Base-by-base conservation (phyloP, 2,888 invertebrate species). In the Drosophila pseudotakahashii region DNA sequence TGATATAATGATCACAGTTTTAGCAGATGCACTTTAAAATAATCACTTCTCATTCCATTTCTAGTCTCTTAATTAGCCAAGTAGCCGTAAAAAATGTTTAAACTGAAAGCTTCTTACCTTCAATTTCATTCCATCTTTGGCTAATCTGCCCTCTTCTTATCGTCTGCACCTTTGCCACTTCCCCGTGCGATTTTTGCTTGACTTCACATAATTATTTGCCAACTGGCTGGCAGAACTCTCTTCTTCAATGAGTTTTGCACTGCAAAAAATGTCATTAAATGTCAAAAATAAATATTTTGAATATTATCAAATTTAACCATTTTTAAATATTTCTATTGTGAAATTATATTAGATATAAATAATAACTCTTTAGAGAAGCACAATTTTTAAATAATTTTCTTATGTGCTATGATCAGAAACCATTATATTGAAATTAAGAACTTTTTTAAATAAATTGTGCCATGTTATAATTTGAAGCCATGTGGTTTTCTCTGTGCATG, bases 181-280 rank as follows among this genome's bases (percentile, higher is more conserved):
- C 36, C 36, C 48, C 52, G 42, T 59, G 42, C 69, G 72, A 72
- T 58, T 68, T 78, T 66, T 72, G 54, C 75, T 77, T 64, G 61
- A 77, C 72, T 85, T 85, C 59, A 62, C 63, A 71, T 74, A 76
- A 71, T 83, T 76, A 78, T 78, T 73, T 81, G 77, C 75, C 74
- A 78, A 73, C 76, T 63, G 50, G 50, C 73, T 75, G 59, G 42
- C 69, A 45, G 52, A 48, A 45, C 57, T 50, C 50, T 23, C 42
- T 41, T 26, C 41, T 42, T 36, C 62, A 23, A 62, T 47, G 62
- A 16, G 34, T 41, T 32, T n/a, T 54, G 9, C 55, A 58, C 55
- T n/a, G n/a, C 2, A 30, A 30, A 7, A 30, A 30, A 30, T 30
- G 7, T 5, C 26, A 26, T 26, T 2, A 26, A 26, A 5, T 26